Conservation (phyloP, 2,113 vertebrate genomes). For the Rhinogobius similis region DNA sequence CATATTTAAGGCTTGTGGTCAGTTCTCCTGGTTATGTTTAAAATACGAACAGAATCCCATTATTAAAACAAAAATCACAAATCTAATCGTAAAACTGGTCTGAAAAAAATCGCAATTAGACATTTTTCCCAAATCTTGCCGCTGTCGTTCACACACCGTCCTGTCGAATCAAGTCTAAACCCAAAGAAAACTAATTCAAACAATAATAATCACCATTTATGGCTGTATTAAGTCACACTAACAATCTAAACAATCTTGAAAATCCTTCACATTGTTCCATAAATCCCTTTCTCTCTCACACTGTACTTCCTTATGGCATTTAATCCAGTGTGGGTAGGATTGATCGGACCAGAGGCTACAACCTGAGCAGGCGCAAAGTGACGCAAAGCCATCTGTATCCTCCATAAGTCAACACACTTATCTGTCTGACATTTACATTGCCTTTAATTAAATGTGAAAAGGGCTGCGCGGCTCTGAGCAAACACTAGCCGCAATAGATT, state of each 20-base stretch:
- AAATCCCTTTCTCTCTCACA: neutral
- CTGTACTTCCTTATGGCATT: neutral
- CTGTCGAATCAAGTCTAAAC: no score
- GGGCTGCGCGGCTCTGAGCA: conserved; percentile 15
- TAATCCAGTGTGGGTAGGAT: neutral
- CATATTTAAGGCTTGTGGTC: no score
- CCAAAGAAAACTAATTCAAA: no score
- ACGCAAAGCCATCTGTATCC: conserved; percentile 3
- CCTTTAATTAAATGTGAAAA: conserved; percentile 7
- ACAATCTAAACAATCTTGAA: neutral
- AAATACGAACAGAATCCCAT: no score
- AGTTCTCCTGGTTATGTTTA: no score
- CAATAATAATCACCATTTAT: neutral
- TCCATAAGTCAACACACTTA: conserved; percentile 3
- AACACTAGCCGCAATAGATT: conserved; percentile 29
- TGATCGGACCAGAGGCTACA: neutral
- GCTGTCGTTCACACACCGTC: no score
- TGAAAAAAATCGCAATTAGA: no score
- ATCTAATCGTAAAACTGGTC: no score
- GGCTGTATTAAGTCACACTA: neutral
- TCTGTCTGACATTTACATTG: conserved; percentile 30
- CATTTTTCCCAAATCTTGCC: no score
- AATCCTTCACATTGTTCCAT: neutral
- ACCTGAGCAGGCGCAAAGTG: neutral
- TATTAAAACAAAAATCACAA: no score